Percentiles rank a stretch among this genome's conserved stretches.
phyloP scores from a whole-genome alignment of 2,113 vertebrate species.

The Stomatorhinus ivindoensis region DNA sequence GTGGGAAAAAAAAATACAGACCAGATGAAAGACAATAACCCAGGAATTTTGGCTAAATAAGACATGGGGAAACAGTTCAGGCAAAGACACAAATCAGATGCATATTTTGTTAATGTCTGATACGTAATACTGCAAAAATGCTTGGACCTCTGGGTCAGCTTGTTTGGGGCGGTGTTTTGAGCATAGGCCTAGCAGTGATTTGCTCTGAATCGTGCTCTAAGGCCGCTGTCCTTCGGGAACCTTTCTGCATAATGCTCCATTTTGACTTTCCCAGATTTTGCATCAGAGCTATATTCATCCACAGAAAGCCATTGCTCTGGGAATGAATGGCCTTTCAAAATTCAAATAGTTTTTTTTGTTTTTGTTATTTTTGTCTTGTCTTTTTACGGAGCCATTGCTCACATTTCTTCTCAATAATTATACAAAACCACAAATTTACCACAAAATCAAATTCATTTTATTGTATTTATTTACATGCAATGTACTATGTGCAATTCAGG shows the following conservation, averaged over 20 bases:
- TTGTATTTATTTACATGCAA: background rate
- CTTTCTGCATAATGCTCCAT: constrained; percentile 43
- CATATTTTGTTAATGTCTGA: constrained; percentile 51
- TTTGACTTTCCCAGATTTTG: constrained; percentile 24
- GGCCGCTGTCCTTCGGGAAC: constrained; percentile 42
- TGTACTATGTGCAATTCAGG: background rate
- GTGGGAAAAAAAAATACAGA: constrained; percentile 9
- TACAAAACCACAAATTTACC: background rate
- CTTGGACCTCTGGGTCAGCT: constrained; percentile 54
- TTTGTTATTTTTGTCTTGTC: background rate
- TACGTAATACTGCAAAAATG: constrained; percentile 43
- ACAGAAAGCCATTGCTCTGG: background rate
- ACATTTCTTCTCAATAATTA: background rate
- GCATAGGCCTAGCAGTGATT: constrained; percentile 42
- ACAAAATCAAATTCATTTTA: background rate
- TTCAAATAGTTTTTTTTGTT: background rate
- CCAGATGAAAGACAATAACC: constrained; percentile 21
- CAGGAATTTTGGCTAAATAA: constrained; percentile 18
- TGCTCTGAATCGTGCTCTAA: constrained; percentile 40
- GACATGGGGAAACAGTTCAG: constrained; percentile 32
- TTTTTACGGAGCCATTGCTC: background rate
- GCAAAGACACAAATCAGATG: constrained; percentile 44
- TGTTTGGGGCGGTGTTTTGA: constrained; percentile 47
- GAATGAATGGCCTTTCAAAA: background rate
- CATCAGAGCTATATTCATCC: background rate